Evolutionary conservation across 2,797 vertebrate genomes (phyloP), one percentile per base, ranked within the genome.

Genomic region (Fundulus diaphanus): DNA sequence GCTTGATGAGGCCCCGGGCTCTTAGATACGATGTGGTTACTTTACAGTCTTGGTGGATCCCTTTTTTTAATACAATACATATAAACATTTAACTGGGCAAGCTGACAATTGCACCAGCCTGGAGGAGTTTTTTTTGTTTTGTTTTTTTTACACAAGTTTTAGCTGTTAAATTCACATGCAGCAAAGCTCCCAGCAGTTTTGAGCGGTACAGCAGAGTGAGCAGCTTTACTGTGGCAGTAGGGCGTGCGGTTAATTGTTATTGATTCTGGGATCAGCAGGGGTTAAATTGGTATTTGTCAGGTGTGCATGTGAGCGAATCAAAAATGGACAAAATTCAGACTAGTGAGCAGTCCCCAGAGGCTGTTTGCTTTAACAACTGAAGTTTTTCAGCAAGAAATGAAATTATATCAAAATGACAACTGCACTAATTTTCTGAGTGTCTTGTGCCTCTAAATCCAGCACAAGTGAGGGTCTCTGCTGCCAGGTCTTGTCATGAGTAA

Each of bases 1-100:
- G 69, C 82, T 76, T 88, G 89, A 93, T 91, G 91, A 93, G 84
- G 79, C 90, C 92, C 81, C 59, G 15, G 73, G 89, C 78, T 85
- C 83, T 84, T 66, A 72, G 82, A 86, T 90, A 85, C 85, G 75
- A 92, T 88, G 85, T 91, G 82, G 89, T 85, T 88, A 90, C 70
- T 89, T 87, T 83, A 86, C 76, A 77, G 84, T 84, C 76, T 82
- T 74, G 44, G 72, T 81, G 77, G 80, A 3, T 74, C 73, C 31
- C 65, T 77, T 68, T 72, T 76, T 85, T 86, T 82, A 35, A 77
- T 70, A 52, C 72, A 81, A 24, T 69, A 73, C 80, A 79, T 70
- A 72, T 82, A 84, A 83, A 83, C 70, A 78, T 85, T 87, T 83
- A 81, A 85, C 68, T 3, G 2, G 29, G 72, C 40, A 59, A 63